These are phyloP conservation scores for Linepithema humile DNA, from an alignment of 1,140 invertebrate genomes.

Conservation along the genomic window DNA sequence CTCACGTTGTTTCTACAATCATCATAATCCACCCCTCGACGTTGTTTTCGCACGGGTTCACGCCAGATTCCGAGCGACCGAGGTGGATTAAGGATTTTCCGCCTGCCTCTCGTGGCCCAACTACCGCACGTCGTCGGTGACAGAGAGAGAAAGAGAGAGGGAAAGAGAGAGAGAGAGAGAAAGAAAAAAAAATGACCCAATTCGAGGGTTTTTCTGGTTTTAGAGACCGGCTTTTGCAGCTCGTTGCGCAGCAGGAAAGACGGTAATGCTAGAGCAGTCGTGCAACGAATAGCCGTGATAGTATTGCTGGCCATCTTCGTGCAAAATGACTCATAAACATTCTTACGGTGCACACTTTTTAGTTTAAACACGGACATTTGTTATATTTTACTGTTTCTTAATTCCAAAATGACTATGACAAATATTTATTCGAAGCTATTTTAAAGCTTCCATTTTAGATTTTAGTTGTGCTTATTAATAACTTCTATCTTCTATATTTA, in stretches of 20 bases:
- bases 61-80: conserved; percentile 53
- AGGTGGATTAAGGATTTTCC: conserved; percentile 66
- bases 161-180: conserved; percentile 17
- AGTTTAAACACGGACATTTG: background rate
- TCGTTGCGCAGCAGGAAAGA: conserved; percentile 54
- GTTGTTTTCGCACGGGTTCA: conserved; percentile 60
- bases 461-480: background rate
- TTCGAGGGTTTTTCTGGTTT: conserved; percentile 59
- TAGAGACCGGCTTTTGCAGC: conserved; percentile 56
- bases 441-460: background rate
- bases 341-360: background rate
- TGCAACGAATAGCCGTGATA: conserved; percentile 32
- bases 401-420: background rate
- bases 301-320: background rate
- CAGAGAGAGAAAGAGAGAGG: conserved; percentile 31
- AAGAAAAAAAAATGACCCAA: conserved; percentile 53
- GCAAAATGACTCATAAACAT: conserved; percentile 12
- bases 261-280: conserved; percentile 12
- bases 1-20: conserved; percentile 56
- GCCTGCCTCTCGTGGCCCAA: conserved; percentile 24
- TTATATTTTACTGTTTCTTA: background rate
- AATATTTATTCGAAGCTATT: background rate
- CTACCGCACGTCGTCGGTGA: conserved; percentile 19
- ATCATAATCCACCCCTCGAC: conserved; percentile 58
- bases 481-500: background rate